Percentiles rank a stretch among this genome's conserved stretches.
Conservation (phyloP, 2,888 invertebrate species). For the Lasioglossum pauxillum region DNA sequence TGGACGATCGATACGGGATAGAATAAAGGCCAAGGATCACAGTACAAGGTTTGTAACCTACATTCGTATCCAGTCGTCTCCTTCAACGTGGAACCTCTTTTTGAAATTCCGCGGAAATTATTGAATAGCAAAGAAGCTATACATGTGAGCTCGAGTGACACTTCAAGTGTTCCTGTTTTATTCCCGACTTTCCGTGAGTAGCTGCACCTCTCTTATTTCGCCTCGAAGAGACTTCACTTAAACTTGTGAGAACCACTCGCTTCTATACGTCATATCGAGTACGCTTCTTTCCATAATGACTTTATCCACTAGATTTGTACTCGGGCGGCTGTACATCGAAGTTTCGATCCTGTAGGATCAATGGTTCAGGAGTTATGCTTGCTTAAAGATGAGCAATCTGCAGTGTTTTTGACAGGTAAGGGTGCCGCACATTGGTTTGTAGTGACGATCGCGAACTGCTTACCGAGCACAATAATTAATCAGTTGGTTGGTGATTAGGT, state of each 20-base stretch:
- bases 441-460: too few relatives aligned
- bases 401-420: too few relatives aligned
- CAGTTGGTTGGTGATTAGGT: too few relatives aligned
- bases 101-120: constrained; percentile 44
- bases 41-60: constrained; percentile 38
- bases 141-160: neutral
- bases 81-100: constrained; percentile 12
- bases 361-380: too few relatives aligned
- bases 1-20: constrained; percentile 29
- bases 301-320: too few relatives aligned
- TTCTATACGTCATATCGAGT: neutral
- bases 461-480: too few relatives aligned
- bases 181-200: neutral
- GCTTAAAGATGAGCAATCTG: too few relatives aligned
- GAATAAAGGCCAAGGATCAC: constrained; percentile 45
- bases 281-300: neutral
- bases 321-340: too few relatives aligned
- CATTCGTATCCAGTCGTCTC: constrained; percentile 28
- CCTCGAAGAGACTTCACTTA: constrained; percentile 16
- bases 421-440: too few relatives aligned
- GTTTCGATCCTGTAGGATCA: too few relatives aligned
- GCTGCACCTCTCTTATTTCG: neutral
- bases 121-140: constrained; percentile 26
- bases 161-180: neutral
- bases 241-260: neutral